phyloP scores from a whole-genome alignment of 2,113 vertebrate genomes.

The Mellivora capensis region DNA sequence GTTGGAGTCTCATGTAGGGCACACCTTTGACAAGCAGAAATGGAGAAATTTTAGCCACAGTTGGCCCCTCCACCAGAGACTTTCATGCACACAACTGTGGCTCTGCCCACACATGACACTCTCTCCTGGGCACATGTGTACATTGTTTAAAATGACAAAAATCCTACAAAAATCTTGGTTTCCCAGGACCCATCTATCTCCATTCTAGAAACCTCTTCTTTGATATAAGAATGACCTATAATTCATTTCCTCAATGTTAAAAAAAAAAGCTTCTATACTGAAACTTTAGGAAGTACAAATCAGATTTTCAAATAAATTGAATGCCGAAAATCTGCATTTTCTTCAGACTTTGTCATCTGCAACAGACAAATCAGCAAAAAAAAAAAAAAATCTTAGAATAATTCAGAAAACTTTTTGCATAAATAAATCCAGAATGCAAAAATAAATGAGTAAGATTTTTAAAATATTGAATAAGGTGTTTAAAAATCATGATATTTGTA shows the following conservation, averaged over 20 bases:
- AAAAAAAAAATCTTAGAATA: background rate
- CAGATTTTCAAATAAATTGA: background rate
- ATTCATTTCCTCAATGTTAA: background rate
- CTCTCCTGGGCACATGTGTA: background rate
- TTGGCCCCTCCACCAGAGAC: background rate
- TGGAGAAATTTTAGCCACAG: background rate
- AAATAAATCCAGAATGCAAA: slow-evolving; percentile 26
- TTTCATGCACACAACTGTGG: background rate
- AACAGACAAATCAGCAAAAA: background rate
- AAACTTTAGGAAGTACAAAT: background rate
- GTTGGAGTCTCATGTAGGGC: background rate
- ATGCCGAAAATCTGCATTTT: background rate
- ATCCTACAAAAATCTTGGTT: background rate
- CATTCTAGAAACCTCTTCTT: background rate
- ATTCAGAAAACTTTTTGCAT: background rate
- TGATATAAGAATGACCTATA: background rate
- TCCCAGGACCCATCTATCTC: background rate
- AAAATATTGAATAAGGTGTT: background rate
- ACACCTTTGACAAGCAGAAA: background rate
- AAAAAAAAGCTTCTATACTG: background rate
- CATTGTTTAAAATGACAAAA: background rate
- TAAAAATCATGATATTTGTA: slow-evolving; percentile 16
- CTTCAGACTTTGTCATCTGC: background rate
- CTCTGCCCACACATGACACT: background rate
- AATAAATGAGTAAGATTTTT: background rate